These are phyloP conservation scores for Drepanosiphum platanoidis DNA, from an alignment of 2,888 invertebrate genomes.

Conservation along the genomic window DNA sequence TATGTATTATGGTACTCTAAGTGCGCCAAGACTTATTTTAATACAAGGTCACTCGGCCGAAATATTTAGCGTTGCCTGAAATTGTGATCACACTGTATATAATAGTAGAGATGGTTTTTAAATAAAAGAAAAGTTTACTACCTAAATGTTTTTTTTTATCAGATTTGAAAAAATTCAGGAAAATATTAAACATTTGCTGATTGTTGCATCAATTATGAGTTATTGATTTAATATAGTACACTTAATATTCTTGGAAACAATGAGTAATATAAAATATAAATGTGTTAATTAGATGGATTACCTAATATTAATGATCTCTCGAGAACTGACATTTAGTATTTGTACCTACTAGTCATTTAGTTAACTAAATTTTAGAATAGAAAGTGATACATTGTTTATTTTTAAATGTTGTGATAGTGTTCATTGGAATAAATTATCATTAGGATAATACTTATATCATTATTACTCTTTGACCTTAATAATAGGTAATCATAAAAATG, in stretches of 20 bases:
- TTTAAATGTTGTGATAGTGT: background rate
- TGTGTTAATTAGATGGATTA: background rate
- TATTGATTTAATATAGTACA: background rate
- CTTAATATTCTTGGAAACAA: background rate
- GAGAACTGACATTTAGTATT: background rate
- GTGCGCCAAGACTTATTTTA: too few species aligned
- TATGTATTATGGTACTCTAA: too few species aligned
- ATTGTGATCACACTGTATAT: too few species aligned
- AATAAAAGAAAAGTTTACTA: too few species aligned
- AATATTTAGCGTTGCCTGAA: too few species aligned
- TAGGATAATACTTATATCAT: conserved; percentile 9
- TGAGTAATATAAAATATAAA: background rate
- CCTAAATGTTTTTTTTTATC: too few species aligned
- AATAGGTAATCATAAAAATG: background rate
- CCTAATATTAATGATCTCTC: background rate
- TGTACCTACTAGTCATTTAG: background rate
- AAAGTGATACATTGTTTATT: background rate
- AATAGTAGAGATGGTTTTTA: too few species aligned
- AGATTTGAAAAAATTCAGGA: too few species aligned
- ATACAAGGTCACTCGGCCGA: too few species aligned
- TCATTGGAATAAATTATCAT: conserved; percentile 20
- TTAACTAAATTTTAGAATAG: background rate
- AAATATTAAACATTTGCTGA: too few species aligned
- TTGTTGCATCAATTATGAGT: too few species aligned
- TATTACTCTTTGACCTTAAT: conserved; percentile 40